phyloP scores from a whole-genome alignment of 2,797 vertebrate species.

The Sebastes melanostomus region DNA sequence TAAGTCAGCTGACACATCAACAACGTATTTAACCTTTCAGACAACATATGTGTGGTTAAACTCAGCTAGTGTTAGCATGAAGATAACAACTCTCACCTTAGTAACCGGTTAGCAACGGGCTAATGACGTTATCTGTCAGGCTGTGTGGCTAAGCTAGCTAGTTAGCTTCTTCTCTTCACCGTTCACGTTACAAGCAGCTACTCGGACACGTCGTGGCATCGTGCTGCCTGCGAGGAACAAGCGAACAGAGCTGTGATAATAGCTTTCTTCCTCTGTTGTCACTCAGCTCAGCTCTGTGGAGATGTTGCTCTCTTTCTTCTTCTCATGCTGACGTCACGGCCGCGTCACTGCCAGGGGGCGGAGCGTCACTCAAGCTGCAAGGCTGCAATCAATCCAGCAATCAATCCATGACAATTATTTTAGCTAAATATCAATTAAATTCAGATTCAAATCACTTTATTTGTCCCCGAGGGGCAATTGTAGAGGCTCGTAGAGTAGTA shows the following conservation, averaged over 20 bases:
- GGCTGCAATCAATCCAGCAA: rapidly evolving
- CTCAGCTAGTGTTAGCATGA: background rate
- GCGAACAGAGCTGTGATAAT: rapidly evolving
- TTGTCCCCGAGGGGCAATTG: no score
- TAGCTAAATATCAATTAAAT: no score
- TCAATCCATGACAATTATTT: no score
- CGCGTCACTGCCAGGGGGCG: conserved; percentile 42
- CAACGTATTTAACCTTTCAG: rapidly evolving
- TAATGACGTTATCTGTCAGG: conserved; percentile 20
- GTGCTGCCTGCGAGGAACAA: background rate
- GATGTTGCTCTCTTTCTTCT: background rate
- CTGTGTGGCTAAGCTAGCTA: conserved; percentile 39
- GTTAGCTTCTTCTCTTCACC: conserved; percentile 14
- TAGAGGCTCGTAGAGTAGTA: no score
- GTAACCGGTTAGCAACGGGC: conserved; percentile 23
- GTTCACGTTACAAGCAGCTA: background rate
- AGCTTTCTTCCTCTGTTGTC: background rate
- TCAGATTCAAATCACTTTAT: no score
- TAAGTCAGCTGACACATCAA: background rate
- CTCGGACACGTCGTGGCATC: conserved; percentile 10
- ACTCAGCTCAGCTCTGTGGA: background rate
- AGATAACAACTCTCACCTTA: conserved; percentile 38
- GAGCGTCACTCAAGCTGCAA: conserved; percentile 13
- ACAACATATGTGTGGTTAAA: background rate
- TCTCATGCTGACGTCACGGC: conserved; percentile 24